Percentiles rank a stretch among this genome's conserved stretches.
Conservation (phyloP, 2,888 invertebrate species). For the Hirudinaria manillensis region DNA sequence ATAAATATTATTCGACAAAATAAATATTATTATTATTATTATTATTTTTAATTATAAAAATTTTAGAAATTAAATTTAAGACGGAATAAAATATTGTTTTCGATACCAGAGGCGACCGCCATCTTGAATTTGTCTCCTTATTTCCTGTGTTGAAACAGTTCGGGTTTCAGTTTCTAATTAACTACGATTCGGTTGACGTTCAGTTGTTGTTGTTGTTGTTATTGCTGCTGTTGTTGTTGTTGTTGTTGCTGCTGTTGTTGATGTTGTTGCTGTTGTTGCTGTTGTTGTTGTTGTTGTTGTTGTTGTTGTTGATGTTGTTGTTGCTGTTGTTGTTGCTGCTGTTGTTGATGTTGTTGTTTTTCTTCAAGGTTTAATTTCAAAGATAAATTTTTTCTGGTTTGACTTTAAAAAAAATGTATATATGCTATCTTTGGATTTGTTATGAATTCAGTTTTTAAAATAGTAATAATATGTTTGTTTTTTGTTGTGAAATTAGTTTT, state of each 20-base stretch:
- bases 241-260: background rate
- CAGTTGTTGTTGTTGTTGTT: background rate
- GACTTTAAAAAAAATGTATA: background rate
- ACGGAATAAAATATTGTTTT: too few relatives aligned
- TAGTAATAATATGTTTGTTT: too few relatives aligned
- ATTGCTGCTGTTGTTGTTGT: constrained; percentile 5
- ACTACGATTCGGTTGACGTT: too few relatives aligned
- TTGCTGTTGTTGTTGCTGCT: background rate
- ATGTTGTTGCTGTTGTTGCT: background rate
- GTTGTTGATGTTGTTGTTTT: background rate
- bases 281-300: background rate
- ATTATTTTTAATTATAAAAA: too few relatives aligned
- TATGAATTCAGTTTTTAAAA: background rate
- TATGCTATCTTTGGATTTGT: background rate
- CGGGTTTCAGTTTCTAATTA: too few relatives aligned
- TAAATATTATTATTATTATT: too few relatives aligned
- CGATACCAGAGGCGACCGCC: too few relatives aligned
- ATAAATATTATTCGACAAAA: too few relatives aligned
- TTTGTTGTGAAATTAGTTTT: too few relatives aligned
- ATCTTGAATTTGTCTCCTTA: too few relatives aligned
- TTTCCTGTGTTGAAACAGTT: too few relatives aligned
- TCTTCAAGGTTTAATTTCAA: background rate
- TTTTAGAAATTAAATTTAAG: too few relatives aligned
- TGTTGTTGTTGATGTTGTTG: background rate
- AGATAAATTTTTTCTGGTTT: background rate